Percentiles rank a stretch among this genome's conserved stretches.
phyloP scores from a whole-genome alignment of 2,113 vertebrate genomes.

The Oncorhynchus kisutch region DNA sequence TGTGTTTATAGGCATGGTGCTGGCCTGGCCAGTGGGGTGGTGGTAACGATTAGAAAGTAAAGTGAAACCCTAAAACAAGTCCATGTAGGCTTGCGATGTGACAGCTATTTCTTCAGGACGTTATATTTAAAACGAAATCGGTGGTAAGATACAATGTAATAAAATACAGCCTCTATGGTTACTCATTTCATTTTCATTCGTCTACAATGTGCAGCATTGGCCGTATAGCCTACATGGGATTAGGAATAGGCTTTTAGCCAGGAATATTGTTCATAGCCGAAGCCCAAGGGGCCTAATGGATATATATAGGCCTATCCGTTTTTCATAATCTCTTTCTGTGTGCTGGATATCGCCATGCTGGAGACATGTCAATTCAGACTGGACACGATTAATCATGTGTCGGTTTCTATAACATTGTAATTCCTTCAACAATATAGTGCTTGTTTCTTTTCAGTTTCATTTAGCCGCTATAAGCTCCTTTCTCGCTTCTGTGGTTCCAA shows the following conservation, averaged over 20 bases:
- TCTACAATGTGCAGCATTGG: no score
- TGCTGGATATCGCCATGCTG: neutral
- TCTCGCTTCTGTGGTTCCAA: constrained; percentile 48
- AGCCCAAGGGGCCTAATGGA: neutral
- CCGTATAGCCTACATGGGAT: neutral
- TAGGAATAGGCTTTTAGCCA: neutral
- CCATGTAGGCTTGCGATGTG: neutral
- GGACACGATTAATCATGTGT: constrained; percentile 31
- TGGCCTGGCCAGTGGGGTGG: neutral
- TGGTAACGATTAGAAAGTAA: neutral
- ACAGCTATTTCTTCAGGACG: neutral
- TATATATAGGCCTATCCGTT: neutral
- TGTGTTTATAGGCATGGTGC: neutral
- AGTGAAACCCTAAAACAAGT: neutral
- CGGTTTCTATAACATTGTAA: constrained; percentile 47
- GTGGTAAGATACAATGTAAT: no score
- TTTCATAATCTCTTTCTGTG: neutral
- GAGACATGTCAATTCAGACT: constrained; percentile 11
- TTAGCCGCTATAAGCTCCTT: constrained; percentile 58
- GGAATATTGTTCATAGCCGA: neutral
- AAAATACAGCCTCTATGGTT: no score
- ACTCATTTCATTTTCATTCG: no score
- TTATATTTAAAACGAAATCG: neutral
- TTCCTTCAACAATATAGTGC: constrained; percentile 53
- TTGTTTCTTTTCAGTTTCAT: constrained; percentile 64